Evolutionary conservation across 2,888 invertebrate genomes (phyloP), one percentile per base, ranked within the genome.

Genomic region (Idaea straminata): DNA sequence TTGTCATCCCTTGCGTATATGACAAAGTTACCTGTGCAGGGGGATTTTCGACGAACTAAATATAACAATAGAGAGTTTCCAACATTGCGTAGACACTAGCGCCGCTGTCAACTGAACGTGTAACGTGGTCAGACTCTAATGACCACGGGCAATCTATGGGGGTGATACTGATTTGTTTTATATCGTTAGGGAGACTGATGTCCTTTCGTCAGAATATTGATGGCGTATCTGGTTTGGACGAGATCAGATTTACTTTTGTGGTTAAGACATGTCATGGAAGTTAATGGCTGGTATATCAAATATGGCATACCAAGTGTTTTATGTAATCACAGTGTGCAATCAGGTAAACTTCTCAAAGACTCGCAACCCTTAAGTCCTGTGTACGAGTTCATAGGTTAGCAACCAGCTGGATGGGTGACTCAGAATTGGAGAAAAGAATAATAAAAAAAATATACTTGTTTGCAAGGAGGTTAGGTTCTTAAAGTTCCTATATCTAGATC

Each of bases 121-220:
- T 34, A 25, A 59, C 59, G 59, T 59, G 4, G 47, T 47, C 47
- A 13, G 47, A 5, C 61, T 47, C 58, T 66, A 66, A 69, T 65
- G 67, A 66, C 69, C 66, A 16, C 62, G 57, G 60, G 67, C 34
- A 62, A 65, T 67, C 64, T 69, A 59, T 60, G 65, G 66, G 65
- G 65, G 64, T 66, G 65, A 65, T 67, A 67, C 66, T 65, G 62
- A 66, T 67, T 69, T 64, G 69, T 66, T 65, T 59, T 34, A 59
- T 59, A 59, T 59, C 59, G 34, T 59, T 59, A 59, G 34, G 34
- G 16, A 59, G 59, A 59, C 34, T 25, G 59, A 34, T 34, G 59
- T 59, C 34, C 16, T 15, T 16, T 15, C 6, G 58, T 59, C 47
- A 47, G 47, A 47, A 47, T 25, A 47, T 47, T 47, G 47, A 47